Conservation (phyloP, 2,113 vertebrate genomes). For the Takifugu bimaculatus region DNA sequence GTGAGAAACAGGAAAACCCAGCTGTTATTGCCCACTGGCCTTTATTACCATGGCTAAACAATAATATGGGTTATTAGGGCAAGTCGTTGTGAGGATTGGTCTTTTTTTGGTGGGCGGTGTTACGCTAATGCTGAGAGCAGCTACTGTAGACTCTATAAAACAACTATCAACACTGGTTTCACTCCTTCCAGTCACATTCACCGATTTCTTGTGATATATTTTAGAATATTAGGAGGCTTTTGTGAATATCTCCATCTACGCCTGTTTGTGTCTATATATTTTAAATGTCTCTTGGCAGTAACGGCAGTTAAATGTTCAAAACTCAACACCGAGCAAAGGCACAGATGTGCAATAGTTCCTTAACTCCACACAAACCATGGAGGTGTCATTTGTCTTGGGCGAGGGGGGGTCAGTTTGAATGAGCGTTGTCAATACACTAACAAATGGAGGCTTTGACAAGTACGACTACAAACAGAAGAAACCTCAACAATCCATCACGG, state of each 20-base stretch:
- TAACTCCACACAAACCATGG: conserved; percentile 15
- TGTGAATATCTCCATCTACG: too few species aligned
- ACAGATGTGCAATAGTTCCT: conserved; percentile 1
- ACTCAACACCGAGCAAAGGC: conserved; percentile 1
- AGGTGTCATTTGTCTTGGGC: conserved; percentile 31
- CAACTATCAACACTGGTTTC: conserved; percentile 9
- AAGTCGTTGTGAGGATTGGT: conserved; percentile 47
- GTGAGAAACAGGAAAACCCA: conserved; percentile 60
- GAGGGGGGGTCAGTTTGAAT: conserved; percentile 17
- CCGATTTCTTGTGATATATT: too few species aligned
- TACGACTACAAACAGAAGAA: conserved; percentile 40
- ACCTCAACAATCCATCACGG: conserved; percentile 52
- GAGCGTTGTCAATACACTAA: conserved; percentile 56
- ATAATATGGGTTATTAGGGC: conserved; percentile 69
- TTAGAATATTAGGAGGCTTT: too few species aligned
- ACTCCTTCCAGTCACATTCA: too few species aligned
- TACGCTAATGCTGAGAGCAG: conserved; percentile 9
- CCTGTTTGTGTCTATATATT: too few species aligned
- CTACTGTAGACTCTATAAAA: neutral
- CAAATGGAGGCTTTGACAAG: conserved; percentile 58
- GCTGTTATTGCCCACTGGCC: conserved; percentile 70
- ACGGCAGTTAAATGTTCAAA: neutral
- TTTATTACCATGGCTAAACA: conserved; percentile 63
- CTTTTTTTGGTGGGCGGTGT: conserved; percentile 26
- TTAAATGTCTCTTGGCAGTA: too few species aligned